These are phyloP conservation scores for Origma solitaria DNA, from an alignment of 2,113 vertebrate species.

Conservation along the genomic window DNA sequence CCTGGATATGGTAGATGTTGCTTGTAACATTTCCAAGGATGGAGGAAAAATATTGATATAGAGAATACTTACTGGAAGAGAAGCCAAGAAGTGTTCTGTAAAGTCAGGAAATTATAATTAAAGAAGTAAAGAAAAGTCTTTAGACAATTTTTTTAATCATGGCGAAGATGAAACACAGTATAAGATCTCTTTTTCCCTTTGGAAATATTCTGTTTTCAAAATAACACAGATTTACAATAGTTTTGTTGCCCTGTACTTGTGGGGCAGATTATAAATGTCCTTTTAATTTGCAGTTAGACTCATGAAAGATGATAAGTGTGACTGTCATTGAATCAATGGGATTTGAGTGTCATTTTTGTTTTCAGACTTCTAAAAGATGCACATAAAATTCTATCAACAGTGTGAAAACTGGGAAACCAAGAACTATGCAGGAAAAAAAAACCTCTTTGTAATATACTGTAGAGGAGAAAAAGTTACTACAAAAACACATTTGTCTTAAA, in stretches of 20 bases:
- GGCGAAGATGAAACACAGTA: neutral
- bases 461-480: neutral
- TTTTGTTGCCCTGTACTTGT: neutral
- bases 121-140: neutral
- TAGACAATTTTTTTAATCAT: neutral
- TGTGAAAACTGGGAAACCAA: neutral
- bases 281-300: neutral
- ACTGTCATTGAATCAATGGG: neutral
- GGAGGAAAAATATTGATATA: neutral
- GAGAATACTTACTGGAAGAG: neutral
- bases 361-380: neutral
- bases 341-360: neutral
- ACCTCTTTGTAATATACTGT: neutral
- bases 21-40: neutral
- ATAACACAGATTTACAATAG: neutral
- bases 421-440: neutral
- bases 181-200: neutral
- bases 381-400: neutral
- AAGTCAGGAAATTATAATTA: neutral
- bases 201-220: neutral
- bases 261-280: neutral
- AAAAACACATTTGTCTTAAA: neutral
- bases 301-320: neutral
- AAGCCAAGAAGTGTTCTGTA: neutral
- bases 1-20: neutral